phyloP scores from a whole-genome alignment of 1,140 invertebrate genomes.

The Mercenaria mercenaria region DNA sequence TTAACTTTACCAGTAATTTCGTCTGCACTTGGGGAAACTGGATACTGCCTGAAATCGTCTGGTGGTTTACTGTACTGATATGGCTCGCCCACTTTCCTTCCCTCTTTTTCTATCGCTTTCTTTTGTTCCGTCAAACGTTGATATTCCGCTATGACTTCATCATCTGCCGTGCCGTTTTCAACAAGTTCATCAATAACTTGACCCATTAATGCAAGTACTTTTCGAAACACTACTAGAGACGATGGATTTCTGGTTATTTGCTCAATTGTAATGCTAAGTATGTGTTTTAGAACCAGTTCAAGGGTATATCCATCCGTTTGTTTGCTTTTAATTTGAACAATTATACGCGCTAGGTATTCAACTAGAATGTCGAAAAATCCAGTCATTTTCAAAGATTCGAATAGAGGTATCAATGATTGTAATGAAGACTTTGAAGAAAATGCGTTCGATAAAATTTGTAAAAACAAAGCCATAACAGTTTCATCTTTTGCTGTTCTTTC shows the following conservation, averaged over 20 bases:
- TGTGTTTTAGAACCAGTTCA: background rate
- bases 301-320: background rate
- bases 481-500: background rate
- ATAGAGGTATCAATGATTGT: background rate
- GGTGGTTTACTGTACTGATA: conserved; percentile 51
- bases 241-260: background rate
- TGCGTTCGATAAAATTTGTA: conserved; percentile 18
- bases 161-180: background rate
- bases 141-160: background rate
- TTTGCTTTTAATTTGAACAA: background rate
- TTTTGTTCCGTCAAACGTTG: background rate
- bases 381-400: background rate
- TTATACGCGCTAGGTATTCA: background rate
- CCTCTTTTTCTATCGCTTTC: background rate
- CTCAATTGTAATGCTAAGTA: background rate
- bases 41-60: conserved; percentile 80
- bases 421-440: background rate
- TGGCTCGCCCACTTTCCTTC: background rate
- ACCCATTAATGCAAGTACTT: background rate
- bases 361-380: background rate
- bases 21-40: conserved; percentile 73
- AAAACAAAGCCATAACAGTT: background rate
- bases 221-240: background rate
- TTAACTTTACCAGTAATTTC: conserved; percentile 75
- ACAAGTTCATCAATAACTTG: background rate